Evolutionary conservation across 2,113 vertebrate species (phyloP), one percentile per base, ranked within the genome.

Genomic region (Porphyrio hochstetteri): DNA sequence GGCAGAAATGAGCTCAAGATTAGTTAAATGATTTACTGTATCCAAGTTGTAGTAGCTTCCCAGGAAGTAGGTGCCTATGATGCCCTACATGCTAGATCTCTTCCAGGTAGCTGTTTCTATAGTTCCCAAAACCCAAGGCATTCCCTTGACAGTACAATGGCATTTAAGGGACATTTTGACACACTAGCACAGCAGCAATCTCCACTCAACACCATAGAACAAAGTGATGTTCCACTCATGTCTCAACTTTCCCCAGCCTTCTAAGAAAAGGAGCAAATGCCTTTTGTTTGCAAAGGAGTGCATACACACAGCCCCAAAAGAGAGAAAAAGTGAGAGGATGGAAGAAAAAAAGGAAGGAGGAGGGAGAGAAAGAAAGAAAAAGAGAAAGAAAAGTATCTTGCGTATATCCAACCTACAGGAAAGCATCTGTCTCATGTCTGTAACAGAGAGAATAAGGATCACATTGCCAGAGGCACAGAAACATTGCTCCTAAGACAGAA

Each of bases 61-160:
- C 35, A 56, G 40, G 12, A 0, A 0, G n/a, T 13, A 63, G 21
- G 44, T 70, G 25, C 13, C 53, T 64, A 25, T 0, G 0, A 36
- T 29, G 63, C 24, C 52, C 38, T 60, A 9, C 29, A 68, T 75
- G 35, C 2, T 52, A 56, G 12, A 48, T 52, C 36, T 72, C 68
- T 82, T 90, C 69, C 29, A 90, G 13, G 9, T 50, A 40, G 27
- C 38, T 28, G 15, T 80, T 10, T 18, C 31, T 82, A 55, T 52
- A 74, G 31, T 31, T 59, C 31, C 35, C 23, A 74, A 80, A 64
- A 42, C 4, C 14, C 5, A 31, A 55, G 8, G 5, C 16, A 15
- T 50, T 82, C 42, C 12, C 19, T 78, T 40, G 25, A 18, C 14
- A 83, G 6, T 17, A 9, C n/a, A 80, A 15, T 16, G 64, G 10